Base-by-base conservation (phyloP, 1,140 invertebrate species). In the Camponotus pennsylvanicus region DNA sequence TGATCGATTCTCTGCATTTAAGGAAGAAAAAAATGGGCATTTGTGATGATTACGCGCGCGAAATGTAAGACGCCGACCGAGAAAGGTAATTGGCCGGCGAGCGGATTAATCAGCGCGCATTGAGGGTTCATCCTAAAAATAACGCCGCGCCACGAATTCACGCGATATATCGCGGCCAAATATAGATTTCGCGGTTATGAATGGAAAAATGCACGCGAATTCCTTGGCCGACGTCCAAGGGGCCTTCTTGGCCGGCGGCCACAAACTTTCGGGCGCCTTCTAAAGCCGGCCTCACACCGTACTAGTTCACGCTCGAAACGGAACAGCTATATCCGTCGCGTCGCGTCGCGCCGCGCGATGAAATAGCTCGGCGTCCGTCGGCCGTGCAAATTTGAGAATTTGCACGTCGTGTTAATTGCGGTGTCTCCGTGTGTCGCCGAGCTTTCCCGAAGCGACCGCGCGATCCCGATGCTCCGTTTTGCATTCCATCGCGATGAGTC, bases 141-240 rank as follows among this genome's bases (percentile, higher is more conserved):
- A 93, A 70, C 88, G 45, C 52, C 80, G 88, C 79, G 87, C 88
- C 91, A 86, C 89, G 90, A 88, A 91, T 91, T 92, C 89, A 49
- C 73, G 80, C 82, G 85, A 91, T 89, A 85, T 82, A 78, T 67
- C 77, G 86, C 77, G 82, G 82, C 86, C 85, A 90, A 90, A 93
- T 92, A 89, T 93, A 93, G 92, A 88, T 84, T 71, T 45, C 86
- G 85, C 78, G 87, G 91, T 94, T 94, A 94, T 94, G 93, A 94
- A 94, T 94, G 94, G 93, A 94, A 94, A 94, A 94, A 94, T 94
- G 92, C 91, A 91, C 85, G 91, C 89, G 88, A 89, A 93, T 94
- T 93, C 92, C 86, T 91, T 93, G 93, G 93, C 92, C 37, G 40
- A 34, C 0, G 66, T 86, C 87, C 92, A 93, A 40, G 40, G 89